A percentile compares a stretch with the other conserved stretches of the same genome.
Evolutionary conservation across 2,113 vertebrate genomes (phyloP).

Genomic region (Furnarius figulus): DNA sequence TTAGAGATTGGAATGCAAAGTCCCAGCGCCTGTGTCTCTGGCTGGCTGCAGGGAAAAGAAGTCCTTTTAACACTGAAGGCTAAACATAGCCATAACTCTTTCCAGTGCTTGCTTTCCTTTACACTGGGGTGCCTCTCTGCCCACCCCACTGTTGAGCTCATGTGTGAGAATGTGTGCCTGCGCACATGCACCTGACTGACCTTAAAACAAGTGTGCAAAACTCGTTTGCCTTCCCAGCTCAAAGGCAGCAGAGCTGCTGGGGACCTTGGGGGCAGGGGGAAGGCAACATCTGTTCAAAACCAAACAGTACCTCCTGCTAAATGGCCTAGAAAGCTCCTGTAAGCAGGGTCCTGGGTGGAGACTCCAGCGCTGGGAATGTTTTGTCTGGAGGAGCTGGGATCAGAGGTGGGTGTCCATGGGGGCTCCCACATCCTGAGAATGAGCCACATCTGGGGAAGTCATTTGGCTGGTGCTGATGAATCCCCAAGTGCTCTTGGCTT

Average conservation of each 20-base stretch:
- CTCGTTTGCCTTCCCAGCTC: constrained; percentile 49
- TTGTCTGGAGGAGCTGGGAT: constrained; percentile 79
- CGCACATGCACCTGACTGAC: constrained; percentile 42
- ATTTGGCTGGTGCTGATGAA: constrained; percentile 80
- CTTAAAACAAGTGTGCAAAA: constrained; percentile 61
- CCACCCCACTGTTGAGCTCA: background rate
- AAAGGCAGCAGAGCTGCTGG: constrained; percentile 45
- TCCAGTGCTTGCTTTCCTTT: background rate
- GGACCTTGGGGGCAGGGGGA: constrained; percentile 16
- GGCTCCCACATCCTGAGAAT: constrained; percentile 90
- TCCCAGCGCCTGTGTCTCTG: background rate
- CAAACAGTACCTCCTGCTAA: constrained; percentile 83
- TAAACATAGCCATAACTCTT: background rate
- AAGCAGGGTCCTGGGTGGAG: constrained; percentile 71
- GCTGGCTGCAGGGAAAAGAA: background rate
- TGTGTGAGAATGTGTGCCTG: background rate
- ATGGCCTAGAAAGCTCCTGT: constrained; percentile 82
- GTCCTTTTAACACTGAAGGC: background rate
- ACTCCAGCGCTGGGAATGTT: constrained; percentile 77
- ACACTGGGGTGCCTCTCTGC: background rate
- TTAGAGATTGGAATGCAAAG: background rate
- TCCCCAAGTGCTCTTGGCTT: constrained; percentile 83
- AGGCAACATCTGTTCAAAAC: constrained; percentile 82
- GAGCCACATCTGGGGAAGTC: constrained; percentile 93
- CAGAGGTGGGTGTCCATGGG: constrained; percentile 74